These are phyloP conservation scores for Apomyelois bistriatella DNA, from an alignment of 2,888 invertebrate genomes.

Conservation along the genomic window DNA sequence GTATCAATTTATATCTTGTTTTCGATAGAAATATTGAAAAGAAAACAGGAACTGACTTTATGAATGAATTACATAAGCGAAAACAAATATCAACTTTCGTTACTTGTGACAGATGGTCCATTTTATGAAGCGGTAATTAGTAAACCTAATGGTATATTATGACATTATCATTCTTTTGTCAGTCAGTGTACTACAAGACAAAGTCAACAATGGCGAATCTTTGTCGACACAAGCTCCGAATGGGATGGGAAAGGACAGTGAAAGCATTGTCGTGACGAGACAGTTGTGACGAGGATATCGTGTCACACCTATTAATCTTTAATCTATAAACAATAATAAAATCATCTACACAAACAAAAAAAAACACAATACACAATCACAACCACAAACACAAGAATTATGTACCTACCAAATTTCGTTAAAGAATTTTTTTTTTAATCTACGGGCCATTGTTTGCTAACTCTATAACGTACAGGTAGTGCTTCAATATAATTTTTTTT, in stretches of 20 bases:
- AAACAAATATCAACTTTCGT: neutral
- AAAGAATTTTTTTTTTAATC: too few species aligned
- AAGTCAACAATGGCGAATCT: conserved; percentile 28
- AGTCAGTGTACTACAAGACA: conserved; percentile 20
- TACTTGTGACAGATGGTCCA: conserved; percentile 1
- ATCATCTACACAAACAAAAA: neutral
- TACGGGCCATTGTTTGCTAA: too few species aligned
- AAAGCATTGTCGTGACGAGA: conserved; percentile 40
- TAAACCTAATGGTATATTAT: conserved; percentile 23
- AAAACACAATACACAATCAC: too few species aligned
- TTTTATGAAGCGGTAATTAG: conserved; percentile 16
- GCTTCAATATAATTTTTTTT: too few species aligned
- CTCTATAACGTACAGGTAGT: too few species aligned
- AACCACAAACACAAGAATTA: too few species aligned
- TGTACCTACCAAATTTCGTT: too few species aligned
- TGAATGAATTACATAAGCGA: neutral
- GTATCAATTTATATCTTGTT: too few species aligned
- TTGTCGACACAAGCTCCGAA: conserved; percentile 21
- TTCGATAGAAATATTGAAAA: too few species aligned
- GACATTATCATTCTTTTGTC: conserved; percentile 25
- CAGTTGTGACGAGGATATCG: conserved; percentile 24
- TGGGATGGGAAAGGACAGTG: conserved; percentile 36
- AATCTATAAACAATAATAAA: conserved; percentile 18
- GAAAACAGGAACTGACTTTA: too few species aligned
- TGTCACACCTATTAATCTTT: conserved; percentile 34